Base-by-base conservation (phyloP, 1,140 invertebrate genomes). In the Drosophila mojavensis region DNA sequence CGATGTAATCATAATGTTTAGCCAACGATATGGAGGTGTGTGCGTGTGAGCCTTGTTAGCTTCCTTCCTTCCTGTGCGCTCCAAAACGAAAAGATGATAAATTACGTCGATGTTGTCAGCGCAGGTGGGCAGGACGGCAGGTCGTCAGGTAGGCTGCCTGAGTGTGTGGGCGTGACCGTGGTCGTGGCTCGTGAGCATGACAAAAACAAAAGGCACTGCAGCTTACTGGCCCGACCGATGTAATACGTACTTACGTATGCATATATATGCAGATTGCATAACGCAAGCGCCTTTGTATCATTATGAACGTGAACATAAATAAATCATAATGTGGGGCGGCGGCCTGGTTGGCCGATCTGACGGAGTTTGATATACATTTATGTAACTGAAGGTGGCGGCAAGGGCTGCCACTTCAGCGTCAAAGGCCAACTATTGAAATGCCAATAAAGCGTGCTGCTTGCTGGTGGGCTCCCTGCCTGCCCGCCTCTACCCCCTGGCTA, bases 221-320 rank as follows among this genome's bases (percentile, higher is more conserved):
- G 45, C 56, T 47, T 47, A 39, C 36, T 11, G 6, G 36, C 43
- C n/a, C 43, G 4, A 28, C 45, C 54, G 39, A 36, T 39, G 36
- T 53, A 41, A 48, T 61, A 67, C 56, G 50, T 73, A 68, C 64
- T 67, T 73, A 60, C 55, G 48, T 85, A 85, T 85, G 82, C 74
- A 86, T 81, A 81, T 86, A 69, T 86, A 85, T 86, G 82, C 59
- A 86, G 75, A 86, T 85, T 85, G 82, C 82, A 85, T 81, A 86
- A 81, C 71, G 69, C 71, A 67, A 79, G 83, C 82, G 48, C 79
- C 82, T 88, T 88, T 88, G 83, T 88, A 82, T 88, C 79, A 88
- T 88, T 88, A 88, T 79, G 77, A 74, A 79, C 62, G 45, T 63
- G 83, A 78, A 79, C 77, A 88, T 88, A 88, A 78, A 88, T 88